Percentiles rank a stretch among this genome's conserved stretches.
Evolutionary conservation across 2,113 vertebrate genomes (phyloP).

Genomic region (Caranx ignobilis): DNA sequence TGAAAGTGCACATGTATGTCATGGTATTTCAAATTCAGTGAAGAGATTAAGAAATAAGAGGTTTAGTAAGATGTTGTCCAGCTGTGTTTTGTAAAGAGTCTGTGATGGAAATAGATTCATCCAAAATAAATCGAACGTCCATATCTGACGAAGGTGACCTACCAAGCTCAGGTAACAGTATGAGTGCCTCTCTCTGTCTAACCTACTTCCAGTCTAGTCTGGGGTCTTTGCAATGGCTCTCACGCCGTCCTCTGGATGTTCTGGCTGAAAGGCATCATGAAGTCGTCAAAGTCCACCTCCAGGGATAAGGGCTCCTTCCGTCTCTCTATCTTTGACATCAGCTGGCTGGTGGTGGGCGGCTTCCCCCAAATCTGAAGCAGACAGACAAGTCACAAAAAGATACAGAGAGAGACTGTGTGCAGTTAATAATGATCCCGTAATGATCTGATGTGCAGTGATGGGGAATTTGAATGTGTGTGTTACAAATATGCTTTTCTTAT

Average conservation of each 20-base stretch:
- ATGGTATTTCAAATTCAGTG: neutral
- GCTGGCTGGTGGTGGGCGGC: slow-evolving; percentile 83
- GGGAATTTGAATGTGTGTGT: neutral
- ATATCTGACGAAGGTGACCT: neutral
- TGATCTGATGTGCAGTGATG: neutral
- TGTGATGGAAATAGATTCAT: neutral
- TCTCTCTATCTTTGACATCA: slow-evolving; percentile 84
- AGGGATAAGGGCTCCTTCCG: slow-evolving; percentile 75
- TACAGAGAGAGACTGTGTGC: neutral
- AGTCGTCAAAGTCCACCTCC: slow-evolving; percentile 86
- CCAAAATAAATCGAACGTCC: neutral
- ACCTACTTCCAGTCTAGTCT: slow-evolving; percentile 45
- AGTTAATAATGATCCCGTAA: neutral
- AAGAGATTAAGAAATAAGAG: neutral
- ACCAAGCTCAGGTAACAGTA: neutral
- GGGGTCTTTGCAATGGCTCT: slow-evolving; percentile 56
- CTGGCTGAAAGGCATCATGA: slow-evolving; percentile 86
- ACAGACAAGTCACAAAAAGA: neutral
- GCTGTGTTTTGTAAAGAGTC: neutral
- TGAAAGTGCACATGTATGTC: neutral
- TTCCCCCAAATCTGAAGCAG: slow-evolving; percentile 86
- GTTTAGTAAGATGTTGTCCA: neutral
- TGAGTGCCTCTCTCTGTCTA: slow-evolving; percentile 28
- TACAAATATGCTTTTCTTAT: too few relatives aligned
- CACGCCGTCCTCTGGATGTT: slow-evolving; percentile 78